Percentiles rank a stretch among this genome's conserved stretches.
Conservation (phyloP, 1,140 invertebrate genomes). For the Mamestra configurata region DNA sequence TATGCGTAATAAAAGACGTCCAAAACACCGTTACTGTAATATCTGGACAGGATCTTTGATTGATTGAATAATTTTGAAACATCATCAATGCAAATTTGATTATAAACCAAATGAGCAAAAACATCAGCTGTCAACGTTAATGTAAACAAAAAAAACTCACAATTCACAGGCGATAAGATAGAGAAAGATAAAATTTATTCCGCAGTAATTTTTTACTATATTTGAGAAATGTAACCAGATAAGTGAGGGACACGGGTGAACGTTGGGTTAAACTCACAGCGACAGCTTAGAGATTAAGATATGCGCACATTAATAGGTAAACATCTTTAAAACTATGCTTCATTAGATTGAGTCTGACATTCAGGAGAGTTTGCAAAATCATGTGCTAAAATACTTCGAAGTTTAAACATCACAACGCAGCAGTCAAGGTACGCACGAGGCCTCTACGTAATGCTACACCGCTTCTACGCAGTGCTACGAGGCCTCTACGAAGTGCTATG, state of each 20-base stretch:
- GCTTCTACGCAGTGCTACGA: neutral
- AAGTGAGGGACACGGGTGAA: conserved; percentile 39
- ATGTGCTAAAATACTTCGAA: neutral
- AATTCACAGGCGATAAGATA: conserved; percentile 40
- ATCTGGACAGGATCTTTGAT: conserved; percentile 17
- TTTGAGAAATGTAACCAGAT: conserved; percentile 45
- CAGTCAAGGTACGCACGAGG: neutral
- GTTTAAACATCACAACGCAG: neutral
- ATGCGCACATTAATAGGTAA: conserved; percentile 8
- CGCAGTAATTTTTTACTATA: conserved; percentile 42
- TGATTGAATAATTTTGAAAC: conserved; percentile 20
- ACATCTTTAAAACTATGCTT: neutral
- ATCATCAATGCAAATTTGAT: conserved; percentile 10
- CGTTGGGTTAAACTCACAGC: conserved; percentile 26
- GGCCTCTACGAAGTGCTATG: neutral
- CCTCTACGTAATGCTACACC: neutral
- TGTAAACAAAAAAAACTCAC: conserved; percentile 41
- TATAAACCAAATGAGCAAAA: conserved; percentile 29
- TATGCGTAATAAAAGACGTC: neutral
- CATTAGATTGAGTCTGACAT: neutral
- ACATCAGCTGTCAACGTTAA: conserved; percentile 33
- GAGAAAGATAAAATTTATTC: conserved; percentile 42
- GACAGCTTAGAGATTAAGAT: conserved; percentile 23
- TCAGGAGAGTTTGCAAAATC: neutral
- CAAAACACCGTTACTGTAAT: neutral